Evolutionary conservation across 1,140 invertebrate species (phyloP).

Genomic region (Apis florea): DNA sequence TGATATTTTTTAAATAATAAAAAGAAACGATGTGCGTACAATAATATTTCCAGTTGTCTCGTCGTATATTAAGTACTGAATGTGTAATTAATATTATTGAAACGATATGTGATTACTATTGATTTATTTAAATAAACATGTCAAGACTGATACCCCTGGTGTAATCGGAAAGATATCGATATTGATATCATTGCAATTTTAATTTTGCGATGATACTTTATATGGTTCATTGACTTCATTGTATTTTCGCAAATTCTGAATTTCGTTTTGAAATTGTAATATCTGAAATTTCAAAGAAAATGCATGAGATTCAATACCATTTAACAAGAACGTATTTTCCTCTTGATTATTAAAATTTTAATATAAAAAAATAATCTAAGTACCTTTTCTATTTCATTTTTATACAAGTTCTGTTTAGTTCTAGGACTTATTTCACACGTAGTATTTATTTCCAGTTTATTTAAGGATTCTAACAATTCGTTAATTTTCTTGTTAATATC

Average conservation of each 20-base stretch:
- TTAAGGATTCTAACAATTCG: conserved; percentile 57
- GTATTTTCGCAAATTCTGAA: conserved; percentile 55
- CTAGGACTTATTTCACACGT: conserved; percentile 42
- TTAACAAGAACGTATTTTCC: not conserved
- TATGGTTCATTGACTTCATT: conserved; percentile 27
- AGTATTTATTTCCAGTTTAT: conserved; percentile 47
- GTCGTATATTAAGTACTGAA: conserved; percentile 31
- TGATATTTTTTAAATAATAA: not conserved
- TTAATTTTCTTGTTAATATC: conserved; percentile 65
- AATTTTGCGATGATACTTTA: conserved; percentile 7
- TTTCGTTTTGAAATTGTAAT: conserved; percentile 55
- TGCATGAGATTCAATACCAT: conserved; percentile 4
- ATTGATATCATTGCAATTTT: not conserved
- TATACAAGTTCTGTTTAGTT: conserved; percentile 55
- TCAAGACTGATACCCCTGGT: conserved; percentile 63
- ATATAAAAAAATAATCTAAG: not conserved
- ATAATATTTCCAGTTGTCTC: conserved; percentile 43
- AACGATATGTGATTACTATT: conserved; percentile 58
- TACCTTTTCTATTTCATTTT: conserved; percentile 67
- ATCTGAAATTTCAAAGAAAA: conserved; percentile 56
- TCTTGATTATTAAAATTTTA: not conserved
- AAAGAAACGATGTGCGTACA: not conserved
- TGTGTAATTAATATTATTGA: conserved; percentile 56
- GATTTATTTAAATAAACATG: conserved; percentile 67
- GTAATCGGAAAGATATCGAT: conserved; percentile 3